Evolutionary conservation across 2,888 invertebrate genomes (phyloP), one percentile per base, ranked within the genome.

Genomic region (Hemicrepidius hirtus): DNA sequence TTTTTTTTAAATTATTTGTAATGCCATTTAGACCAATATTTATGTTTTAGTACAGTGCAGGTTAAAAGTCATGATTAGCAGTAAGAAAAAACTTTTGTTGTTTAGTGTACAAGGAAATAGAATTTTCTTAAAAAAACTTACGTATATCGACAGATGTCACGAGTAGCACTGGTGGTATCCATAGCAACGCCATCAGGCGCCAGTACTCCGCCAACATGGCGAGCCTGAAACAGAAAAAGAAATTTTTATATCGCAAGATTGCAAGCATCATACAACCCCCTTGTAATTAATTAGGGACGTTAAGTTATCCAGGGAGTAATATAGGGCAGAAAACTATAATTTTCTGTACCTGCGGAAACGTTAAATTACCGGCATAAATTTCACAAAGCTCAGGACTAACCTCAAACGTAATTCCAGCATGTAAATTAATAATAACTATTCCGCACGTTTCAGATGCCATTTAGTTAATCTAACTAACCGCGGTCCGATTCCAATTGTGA

Each of bases 131-230:
- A n/a, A 40, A 40, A 13, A 32, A 84, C 85, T 85, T 80, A 85
- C 85, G 80, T 76, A 83, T 82, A 79, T 84, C 84, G 78, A 82
- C 78, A 18, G 84, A 83, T 40, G 83, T 82, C 24, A 82, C 80
- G 35, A 84, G 77, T 63, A 85, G 75, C 41, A 82, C 79, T 37
- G 84, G 83, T 55, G 83, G 82, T 74, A 84, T 80, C 81, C 82
- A 83, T 62, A 84, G 75, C 66, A 84, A 74, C 68, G 84, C 76
- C 53, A 84, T 72, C 28, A 83, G 77, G 68, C 81, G 82, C 83
- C 83, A 83, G 74, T 81, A 82, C 76, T 84, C 83, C 76, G 80
- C 77, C 79, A 83, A 77, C 82, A 83, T 84, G 80, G 79, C 80
- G 79, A 78, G 71, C 55, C 71, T 72, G 71, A 13, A 72, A 72